Evolutionary conservation across 2,797 vertebrate species (phyloP), one percentile per base, ranked within the genome.

Genomic region (Ceyx erithaca): DNA sequence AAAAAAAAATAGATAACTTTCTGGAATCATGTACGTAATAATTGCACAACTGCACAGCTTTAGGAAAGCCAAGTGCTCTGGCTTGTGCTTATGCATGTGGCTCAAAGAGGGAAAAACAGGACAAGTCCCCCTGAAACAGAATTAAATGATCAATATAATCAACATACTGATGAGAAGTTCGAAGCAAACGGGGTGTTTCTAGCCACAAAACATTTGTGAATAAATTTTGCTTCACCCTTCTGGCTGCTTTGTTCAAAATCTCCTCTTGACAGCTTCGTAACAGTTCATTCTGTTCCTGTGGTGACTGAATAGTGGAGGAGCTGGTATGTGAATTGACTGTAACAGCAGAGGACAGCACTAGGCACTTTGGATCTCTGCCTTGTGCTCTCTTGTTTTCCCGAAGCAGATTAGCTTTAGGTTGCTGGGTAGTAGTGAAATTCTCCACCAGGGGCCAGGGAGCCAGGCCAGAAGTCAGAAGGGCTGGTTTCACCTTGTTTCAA

Each of bases 401-500:
- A 0, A 25, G 35, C 76, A 37, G 43, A 13, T 48, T 40, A 55
- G 23, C 4, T 61, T 54, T 17, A 48, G 46, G 61, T 70, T 43
- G 37, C 40, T 67, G 45, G 31, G 23, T 20, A n/a, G 57, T 5
- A 20, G 52, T 28, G 33, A 28, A 68, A 66, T 73, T 45, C 87
- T 69, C 64, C 17, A 4, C 30, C 0, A 9, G 80, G 64, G 80
- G 69, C 26, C 31, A 51, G 40, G 46, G 67, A 55, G 45, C 49
- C 0, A 0, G 40, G 78, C 68, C 86, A 93, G 66, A 30, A 87
- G 58, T 55, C 41, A 31, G 80, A 59, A 71, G 84, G 55, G 31
- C 57, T 90, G 76, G 48, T 95, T 93, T 93, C 37, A 75, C 90
- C 73, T 87, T 52, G 51, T 68, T 89, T 66, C 55, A 48, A 11